Percentiles rank a stretch among this genome's conserved stretches.
phyloP scores from a whole-genome alignment of 2,113 vertebrate species.

The Tupaia tana region DNA sequence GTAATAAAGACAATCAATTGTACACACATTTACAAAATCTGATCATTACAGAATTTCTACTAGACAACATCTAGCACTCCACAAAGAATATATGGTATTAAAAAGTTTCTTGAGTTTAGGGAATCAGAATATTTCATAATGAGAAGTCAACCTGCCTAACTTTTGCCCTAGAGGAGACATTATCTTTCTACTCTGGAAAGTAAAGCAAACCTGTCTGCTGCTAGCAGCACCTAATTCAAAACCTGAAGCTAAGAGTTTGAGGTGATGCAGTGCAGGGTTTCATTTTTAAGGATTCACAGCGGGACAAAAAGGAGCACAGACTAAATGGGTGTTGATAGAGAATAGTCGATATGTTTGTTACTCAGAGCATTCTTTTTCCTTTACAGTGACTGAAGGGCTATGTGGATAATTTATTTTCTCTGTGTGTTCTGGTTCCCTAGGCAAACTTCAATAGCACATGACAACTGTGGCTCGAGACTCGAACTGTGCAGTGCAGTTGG shows the following conservation, averaged over 20 bases:
- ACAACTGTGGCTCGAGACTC: background rate
- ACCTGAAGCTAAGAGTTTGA: background rate
- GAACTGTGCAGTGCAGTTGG: too few species aligned
- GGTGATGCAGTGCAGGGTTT: background rate
- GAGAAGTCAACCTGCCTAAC: background rate
- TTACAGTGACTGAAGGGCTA: background rate
- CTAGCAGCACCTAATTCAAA: background rate
- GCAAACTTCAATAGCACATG: background rate
- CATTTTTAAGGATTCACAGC: background rate
- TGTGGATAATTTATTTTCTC: background rate
- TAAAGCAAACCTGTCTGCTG: background rate
- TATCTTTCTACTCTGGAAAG: background rate
- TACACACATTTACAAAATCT: background rate
- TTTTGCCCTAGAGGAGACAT: background rate
- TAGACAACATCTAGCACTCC: background rate
- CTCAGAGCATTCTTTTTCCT: background rate
- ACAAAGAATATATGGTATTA: background rate
- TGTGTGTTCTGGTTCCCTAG: background rate
- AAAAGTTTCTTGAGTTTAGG: background rate
- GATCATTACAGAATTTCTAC: background rate
- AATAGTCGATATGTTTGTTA: background rate
- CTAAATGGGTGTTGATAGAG: background rate
- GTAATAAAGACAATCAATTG: background rate
- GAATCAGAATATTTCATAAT: background rate
- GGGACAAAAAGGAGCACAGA: background rate